Conservation (phyloP, 2,113 vertebrate genomes). For the Hyperopisus bebe region DNA sequence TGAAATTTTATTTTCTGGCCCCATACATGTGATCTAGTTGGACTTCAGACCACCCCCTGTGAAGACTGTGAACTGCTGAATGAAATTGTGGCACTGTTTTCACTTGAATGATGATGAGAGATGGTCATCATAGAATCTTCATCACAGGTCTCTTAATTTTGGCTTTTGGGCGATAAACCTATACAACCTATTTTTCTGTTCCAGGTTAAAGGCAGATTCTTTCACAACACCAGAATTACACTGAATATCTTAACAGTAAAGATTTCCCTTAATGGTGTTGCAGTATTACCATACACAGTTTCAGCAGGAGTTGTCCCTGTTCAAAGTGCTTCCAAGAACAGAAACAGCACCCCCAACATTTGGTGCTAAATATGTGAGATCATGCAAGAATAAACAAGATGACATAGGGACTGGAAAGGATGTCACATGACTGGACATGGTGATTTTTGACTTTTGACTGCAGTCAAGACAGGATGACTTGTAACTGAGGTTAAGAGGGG, state of each 20-base stretch:
- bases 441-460: background rate
- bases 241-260: background rate
- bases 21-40: background rate
- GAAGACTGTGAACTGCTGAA: background rate
- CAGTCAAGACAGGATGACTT: background rate
- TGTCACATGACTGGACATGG: background rate
- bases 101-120: background rate
- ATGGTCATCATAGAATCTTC: background rate
- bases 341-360: constrained; percentile 40
- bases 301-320: constrained; percentile 31
- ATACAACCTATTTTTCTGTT: background rate
- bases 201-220: background rate
- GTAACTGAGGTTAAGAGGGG: background rate
- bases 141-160: background rate
- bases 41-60: background rate
- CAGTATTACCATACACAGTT: constrained; percentile 14
- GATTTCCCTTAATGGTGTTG: background rate
- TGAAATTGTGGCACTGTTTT: background rate
- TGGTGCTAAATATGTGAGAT: constrained; percentile 57
- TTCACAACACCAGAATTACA: background rate
- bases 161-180: background rate
- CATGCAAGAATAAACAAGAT: background rate
- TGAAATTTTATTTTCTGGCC: background rate
- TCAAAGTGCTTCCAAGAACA: constrained; percentile 58
- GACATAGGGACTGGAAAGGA: background rate